Base-by-base conservation (phyloP, 1,140 invertebrate species). In the Drosophila willistoni region DNA sequence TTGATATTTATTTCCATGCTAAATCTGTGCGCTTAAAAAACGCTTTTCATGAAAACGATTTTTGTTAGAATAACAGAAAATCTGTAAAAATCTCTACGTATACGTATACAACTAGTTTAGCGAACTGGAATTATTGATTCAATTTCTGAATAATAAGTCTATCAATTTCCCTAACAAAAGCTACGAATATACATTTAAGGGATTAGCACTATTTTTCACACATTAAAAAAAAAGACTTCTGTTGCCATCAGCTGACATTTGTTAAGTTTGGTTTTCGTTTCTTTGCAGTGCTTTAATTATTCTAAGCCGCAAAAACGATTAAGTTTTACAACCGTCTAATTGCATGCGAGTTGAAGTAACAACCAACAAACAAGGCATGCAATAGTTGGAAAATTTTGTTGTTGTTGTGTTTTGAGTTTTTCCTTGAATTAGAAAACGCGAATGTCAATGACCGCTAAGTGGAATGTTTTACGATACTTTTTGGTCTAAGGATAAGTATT, bases 391-490 rank as follows among this genome's bases (percentile, higher is more conserved):
- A 29, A 25, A 2, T 29, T 4, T 25, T 25, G 22, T 25, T 29
- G 6, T 29, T 29, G 29, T 29, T 29, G 29, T 7, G 29, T 29
- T 29, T 29, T 29, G 29, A 29, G 29, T 29, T 19, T 25, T 19
- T 25, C 22, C 41, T 64, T 42, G 56, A 82, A 79, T 68, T 73
- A 39, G 62, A 42, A 65, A 73, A 67, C 44, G 33, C 65, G 22
- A 79, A 65, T 68, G 82, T 86, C 82, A 86, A 86, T 87, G 82
- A 87, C 82, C 83, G 79, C 66, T 87, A 87, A 79, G 69, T 87
- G 79, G 82, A 82, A 68, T 84, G 42, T 57, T 57, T 54, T 44
- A 51, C 63, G 55, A 51, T 70, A 47, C 47, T 61, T 17, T 39
- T 34, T 33, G 42, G 56, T 25, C 29, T 51, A 55, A 55, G n/a